Conservation (phyloP, 2,797 vertebrate species). For the Coracias cyanogaster region DNA sequence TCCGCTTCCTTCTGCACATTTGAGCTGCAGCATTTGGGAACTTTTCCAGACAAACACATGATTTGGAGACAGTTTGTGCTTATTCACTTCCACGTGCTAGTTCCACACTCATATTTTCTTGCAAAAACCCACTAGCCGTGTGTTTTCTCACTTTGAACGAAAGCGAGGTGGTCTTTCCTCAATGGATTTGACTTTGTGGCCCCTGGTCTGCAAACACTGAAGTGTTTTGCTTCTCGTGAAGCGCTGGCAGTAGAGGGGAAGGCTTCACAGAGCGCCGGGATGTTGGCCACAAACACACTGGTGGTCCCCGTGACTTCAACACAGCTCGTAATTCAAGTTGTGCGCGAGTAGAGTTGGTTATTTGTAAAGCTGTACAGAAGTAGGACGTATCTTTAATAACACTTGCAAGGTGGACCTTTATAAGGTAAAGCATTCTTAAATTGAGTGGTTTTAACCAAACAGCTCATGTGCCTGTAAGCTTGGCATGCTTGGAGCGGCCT, state of each 20-base stretch:
- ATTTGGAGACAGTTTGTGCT: background rate
- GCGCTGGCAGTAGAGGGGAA: background rate
- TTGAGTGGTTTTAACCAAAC: background rate
- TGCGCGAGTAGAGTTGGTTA: background rate
- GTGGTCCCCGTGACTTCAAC: background rate
- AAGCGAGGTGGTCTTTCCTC: background rate
- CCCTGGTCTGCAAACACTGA: background rate
- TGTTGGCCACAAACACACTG: fast-evolving
- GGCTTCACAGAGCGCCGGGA: fast-evolving
- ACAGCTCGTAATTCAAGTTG: background rate
- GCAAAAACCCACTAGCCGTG: fast-evolving
- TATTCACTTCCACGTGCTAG: fast-evolving
- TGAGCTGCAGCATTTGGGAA: background rate
- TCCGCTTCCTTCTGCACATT: background rate
- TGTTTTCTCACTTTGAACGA: background rate
- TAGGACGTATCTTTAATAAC: background rate
- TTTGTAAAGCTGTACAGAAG: background rate
- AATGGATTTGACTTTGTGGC: background rate
- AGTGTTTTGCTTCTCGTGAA: background rate
- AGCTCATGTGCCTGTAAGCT: background rate
- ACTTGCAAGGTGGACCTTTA: background rate
- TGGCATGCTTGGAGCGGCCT: background rate
- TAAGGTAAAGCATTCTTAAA: background rate
- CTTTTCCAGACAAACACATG: background rate
- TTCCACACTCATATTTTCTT: background rate